Conservation (phyloP, 1,140 invertebrate genomes). For the Pemphigus obesinymphae region DNA sequence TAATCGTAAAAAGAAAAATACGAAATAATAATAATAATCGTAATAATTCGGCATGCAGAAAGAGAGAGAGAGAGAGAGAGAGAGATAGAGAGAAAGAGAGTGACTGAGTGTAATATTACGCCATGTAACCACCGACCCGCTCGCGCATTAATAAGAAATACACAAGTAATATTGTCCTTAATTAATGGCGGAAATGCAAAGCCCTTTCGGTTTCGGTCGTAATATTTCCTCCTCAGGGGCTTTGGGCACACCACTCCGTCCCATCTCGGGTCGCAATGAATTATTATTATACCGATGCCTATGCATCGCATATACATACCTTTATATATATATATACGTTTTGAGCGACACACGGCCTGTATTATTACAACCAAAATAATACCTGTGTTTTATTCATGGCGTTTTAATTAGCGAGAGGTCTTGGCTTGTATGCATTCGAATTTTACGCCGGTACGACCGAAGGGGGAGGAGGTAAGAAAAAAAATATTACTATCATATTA, state of each 20-base stretch:
- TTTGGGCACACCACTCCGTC: background rate
- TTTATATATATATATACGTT: background rate
- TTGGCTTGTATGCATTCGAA: background rate
- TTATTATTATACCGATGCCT: background rate
- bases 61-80: background rate
- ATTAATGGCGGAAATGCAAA: constrained; percentile 39
- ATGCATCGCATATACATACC: background rate
- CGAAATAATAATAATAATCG: background rate
- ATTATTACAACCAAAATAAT: constrained; percentile 36
- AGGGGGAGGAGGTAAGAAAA: background rate
- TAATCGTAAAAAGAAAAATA: background rate
- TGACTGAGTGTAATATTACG: background rate
- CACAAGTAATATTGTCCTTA: constrained; percentile 41
- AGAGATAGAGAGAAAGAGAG: background rate
- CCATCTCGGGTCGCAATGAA: background rate
- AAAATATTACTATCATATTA: too few species aligned
- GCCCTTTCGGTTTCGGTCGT: constrained; percentile 37
- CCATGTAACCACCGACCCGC: background rate
- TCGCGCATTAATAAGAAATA: constrained; percentile 37
- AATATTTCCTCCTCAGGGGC: constrained; percentile 31
- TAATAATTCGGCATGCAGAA: background rate
- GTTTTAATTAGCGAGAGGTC: constrained; percentile 24
- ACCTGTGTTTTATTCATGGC: constrained; percentile 39
- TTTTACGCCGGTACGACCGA: background rate
- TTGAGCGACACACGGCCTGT: constrained; percentile 20